phyloP scores from a whole-genome alignment of 2,113 vertebrate species.

The Benitochromis conjunctus region DNA sequence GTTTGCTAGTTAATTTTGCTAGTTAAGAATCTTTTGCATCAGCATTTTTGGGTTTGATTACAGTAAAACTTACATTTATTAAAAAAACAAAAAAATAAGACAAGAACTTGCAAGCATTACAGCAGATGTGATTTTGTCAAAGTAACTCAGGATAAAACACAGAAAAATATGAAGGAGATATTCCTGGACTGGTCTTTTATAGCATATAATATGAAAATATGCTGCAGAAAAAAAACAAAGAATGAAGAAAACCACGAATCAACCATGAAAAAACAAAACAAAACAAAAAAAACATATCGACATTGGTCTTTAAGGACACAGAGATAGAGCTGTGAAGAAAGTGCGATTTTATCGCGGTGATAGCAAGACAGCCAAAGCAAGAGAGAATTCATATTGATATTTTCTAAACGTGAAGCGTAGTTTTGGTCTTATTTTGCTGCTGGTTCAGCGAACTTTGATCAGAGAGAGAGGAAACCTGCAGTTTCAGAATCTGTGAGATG shows the following conservation, averaged over 20 bases:
- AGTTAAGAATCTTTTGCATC: neutral
- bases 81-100: neutral
- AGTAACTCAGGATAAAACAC: neutral
- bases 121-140: neutral
- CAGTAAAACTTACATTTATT: neutral
- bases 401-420: neutral
- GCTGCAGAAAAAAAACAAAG: neutral
- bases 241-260: neutral
- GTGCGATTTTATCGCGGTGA: neutral
- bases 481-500: neutral
- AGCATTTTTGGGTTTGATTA: neutral
- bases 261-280: neutral
- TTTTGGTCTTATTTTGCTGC: neutral
- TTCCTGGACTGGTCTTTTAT: neutral
- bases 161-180: neutral
- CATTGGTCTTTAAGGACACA: neutral
- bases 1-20: neutral
- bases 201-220: neutral
- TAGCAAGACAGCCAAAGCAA: too few relatives aligned
- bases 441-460: neutral
- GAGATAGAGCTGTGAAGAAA: neutral
- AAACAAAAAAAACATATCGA: neutral
- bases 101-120: too few relatives aligned
- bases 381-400: rapidly evolving
- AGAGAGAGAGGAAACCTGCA: neutral